These are phyloP conservation scores for Hippocampus barbouri DNA, from an alignment of 2,113 vertebrate genomes.

Conservation along the genomic window DNA sequence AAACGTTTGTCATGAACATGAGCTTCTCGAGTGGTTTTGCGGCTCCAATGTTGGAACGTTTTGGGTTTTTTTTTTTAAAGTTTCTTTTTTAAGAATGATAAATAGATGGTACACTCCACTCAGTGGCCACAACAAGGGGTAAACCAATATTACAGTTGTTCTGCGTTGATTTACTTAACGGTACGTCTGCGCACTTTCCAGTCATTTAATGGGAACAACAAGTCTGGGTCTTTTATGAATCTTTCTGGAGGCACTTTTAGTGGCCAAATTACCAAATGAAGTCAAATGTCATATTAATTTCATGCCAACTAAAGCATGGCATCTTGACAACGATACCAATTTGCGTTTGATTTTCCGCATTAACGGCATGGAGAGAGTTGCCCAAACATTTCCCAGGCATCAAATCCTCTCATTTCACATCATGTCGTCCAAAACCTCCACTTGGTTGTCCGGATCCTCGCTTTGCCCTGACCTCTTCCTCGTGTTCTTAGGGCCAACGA, in stretches of 20 bases:
- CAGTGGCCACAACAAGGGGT: not conserved
- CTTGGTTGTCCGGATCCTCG: too few relatives aligned
- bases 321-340: too few relatives aligned
- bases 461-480: not conserved
- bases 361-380: too few relatives aligned
- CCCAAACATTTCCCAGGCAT: not conserved
- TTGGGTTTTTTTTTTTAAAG: conserved; percentile 1
- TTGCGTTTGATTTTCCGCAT: too few relatives aligned
- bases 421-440: not conserved
- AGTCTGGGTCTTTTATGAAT: not conserved
- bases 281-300: not conserved
- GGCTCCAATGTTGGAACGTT: conserved; percentile 31
- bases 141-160: not conserved
- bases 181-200: not conserved
- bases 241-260: not conserved
- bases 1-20: conserved; percentile 45
- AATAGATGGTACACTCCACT: not conserved
- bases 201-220: not conserved
- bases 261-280: not conserved
- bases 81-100: not conserved
- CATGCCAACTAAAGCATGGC: too few relatives aligned
- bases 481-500: not conserved
- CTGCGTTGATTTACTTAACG: not conserved
- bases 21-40: conserved; percentile 20
- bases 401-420: not conserved